Evolutionary conservation across 1,140 invertebrate species (phyloP).

Genomic region (Formica selysi): DNA sequence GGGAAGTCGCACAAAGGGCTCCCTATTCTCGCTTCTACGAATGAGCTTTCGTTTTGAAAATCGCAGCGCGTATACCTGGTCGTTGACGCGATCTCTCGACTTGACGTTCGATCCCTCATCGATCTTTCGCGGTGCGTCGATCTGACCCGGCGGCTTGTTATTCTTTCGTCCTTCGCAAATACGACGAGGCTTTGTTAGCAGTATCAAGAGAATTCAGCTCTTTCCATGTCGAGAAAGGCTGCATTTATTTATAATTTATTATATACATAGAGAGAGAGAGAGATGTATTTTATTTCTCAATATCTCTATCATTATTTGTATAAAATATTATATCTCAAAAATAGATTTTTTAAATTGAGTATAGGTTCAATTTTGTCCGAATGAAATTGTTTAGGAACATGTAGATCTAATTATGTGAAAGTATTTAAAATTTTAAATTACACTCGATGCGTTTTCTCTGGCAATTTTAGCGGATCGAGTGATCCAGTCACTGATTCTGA

Average conservation of each 20-base stretch:
- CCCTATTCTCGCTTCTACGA: conserved; percentile 46
- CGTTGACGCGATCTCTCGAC: conserved; percentile 50
- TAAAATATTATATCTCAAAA: background rate
- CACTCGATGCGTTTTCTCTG: conserved; percentile 4
- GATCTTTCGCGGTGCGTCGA: conserved; percentile 44
- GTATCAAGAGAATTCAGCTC: background rate
- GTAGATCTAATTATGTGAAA: background rate
- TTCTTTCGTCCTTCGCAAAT: conserved; percentile 50
- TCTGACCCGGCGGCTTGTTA: conserved; percentile 31
- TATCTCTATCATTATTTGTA: background rate
- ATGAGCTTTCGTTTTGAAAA: conserved; percentile 65
- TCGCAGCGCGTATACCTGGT: conserved; percentile 28
- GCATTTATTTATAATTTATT: conserved; percentile 17
- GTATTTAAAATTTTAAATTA: conserved; percentile 34
- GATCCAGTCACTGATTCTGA: conserved; percentile 20
- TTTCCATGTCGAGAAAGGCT: background rate
- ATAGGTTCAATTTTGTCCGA: background rate
- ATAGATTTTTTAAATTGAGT: background rate
- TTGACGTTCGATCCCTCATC: conserved; percentile 65
- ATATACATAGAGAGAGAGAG: background rate
- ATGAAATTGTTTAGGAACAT: background rate
- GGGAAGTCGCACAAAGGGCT: conserved; percentile 46
- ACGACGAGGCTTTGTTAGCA: conserved; percentile 25
- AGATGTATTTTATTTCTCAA: background rate
- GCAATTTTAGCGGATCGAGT: background rate